phyloP scores from a whole-genome alignment of 2,888 invertebrate species.

The Spatulosminthurus flaviceps region DNA sequence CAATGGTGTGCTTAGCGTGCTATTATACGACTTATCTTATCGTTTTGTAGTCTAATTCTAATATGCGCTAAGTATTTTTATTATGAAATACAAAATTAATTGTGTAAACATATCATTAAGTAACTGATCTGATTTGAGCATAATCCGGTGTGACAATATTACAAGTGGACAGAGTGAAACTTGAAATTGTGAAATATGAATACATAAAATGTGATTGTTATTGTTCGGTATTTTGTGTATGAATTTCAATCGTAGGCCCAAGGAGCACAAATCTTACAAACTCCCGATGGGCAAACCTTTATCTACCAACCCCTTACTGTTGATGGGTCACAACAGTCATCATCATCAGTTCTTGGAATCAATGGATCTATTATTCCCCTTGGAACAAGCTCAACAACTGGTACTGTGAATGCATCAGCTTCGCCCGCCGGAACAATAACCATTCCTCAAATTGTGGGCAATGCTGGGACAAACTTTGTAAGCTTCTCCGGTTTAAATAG shows the following conservation, averaged over 20 bases:
- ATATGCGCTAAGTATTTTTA: no score
- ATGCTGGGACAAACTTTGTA: constrained; percentile 76
- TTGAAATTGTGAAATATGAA: no score
- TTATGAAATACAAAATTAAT: no score
- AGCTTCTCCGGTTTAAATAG: constrained; percentile 56
- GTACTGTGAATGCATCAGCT: constrained; percentile 65
- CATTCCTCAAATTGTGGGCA: constrained; percentile 70
- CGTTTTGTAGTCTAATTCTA: no score
- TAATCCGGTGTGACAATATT: no score
- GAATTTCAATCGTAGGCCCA: constrained; percentile 64
- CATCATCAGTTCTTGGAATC: constrained; percentile 67
- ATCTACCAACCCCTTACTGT: constrained; percentile 82
- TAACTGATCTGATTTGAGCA: no score
- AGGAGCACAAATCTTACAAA: constrained; percentile 85
- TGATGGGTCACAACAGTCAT: constrained; percentile 71
- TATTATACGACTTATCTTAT: no score
- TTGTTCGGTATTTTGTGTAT: background rate
- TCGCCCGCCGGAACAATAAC: constrained; percentile 66
- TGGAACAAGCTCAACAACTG: constrained; percentile 67
- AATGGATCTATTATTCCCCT: constrained; percentile 82
- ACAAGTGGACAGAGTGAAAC: no score
- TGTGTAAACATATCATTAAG: no score
- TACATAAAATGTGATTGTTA: no score
- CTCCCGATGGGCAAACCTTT: constrained; percentile 91
- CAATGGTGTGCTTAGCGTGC: no score